Evolutionary conservation across 2,113 vertebrate genomes (phyloP).

Genomic region (Micronisus gabar): DNA sequence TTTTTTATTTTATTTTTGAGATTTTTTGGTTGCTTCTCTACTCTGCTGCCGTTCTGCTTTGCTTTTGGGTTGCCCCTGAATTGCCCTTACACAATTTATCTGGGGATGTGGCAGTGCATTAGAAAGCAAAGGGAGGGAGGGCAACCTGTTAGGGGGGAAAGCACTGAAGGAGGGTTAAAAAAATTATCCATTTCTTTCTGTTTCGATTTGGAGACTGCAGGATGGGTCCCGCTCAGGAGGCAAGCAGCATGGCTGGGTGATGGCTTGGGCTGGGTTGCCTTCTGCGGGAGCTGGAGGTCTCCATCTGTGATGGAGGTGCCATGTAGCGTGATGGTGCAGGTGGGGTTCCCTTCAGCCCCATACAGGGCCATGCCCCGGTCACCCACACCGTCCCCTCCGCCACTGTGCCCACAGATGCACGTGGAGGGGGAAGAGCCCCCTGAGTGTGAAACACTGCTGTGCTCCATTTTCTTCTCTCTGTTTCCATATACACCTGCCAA

Average conservation of each 20-base stretch:
- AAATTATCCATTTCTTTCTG: not conserved
- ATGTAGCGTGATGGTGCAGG: not conserved
- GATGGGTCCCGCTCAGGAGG: not conserved
- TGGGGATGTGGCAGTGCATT: not conserved
- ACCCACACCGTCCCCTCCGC: rapidly evolving
- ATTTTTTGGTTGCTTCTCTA: not conserved
- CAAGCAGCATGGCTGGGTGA: not conserved
- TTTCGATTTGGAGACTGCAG: not conserved
- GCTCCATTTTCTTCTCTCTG: not conserved
- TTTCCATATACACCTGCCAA: not conserved
- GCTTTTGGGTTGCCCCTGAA: not conserved
- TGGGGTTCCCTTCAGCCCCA: not conserved
- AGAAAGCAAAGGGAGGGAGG: not conserved
- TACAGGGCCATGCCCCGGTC: not conserved
- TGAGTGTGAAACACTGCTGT: not conserved
- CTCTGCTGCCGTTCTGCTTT: not conserved
- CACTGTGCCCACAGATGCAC: rapidly evolving
- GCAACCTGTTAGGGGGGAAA: not conserved
- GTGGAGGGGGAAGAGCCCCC: not conserved
- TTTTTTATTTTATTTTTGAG: not conserved
- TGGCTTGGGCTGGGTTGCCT: not conserved
- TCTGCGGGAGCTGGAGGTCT: not conserved
- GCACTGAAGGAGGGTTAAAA: not conserved
- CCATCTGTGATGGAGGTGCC: not conserved
- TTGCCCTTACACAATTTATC: not conserved